Conservation (phyloP, 2,113 vertebrate species). For the Mugil cephalus region DNA sequence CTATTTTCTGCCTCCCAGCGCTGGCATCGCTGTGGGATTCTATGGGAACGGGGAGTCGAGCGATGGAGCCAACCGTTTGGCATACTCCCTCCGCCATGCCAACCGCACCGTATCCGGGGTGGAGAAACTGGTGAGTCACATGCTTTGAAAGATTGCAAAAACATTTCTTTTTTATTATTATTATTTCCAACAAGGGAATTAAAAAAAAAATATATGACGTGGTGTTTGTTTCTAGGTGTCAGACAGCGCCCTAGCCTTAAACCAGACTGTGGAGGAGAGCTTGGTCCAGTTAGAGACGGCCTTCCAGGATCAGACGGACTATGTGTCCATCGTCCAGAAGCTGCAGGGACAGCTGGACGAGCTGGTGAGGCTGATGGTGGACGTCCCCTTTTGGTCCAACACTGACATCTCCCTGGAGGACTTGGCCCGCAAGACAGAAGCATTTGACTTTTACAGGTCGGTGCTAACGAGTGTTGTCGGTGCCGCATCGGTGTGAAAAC, state of each 20-base stretch:
- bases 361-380: conserved; percentile 87
- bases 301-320: conserved; percentile 88
- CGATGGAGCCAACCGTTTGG: conserved; percentile 90
- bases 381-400: conserved; percentile 94
- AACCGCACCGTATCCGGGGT: conserved; percentile 94
- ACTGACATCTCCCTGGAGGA: conserved; percentile 88
- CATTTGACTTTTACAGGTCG: conserved; percentile 96
- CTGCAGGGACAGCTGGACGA: conserved; percentile 90
- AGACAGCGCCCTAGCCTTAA: conserved; percentile 88
- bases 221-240: conserved; percentile 82
- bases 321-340: conserved; percentile 89
- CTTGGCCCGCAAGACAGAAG: conserved; percentile 88
- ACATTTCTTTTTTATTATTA: neutral
- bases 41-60: conserved; percentile 96
- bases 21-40: conserved; percentile 96
- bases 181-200: neutral
- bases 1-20: conserved; percentile 78
- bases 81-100: conserved; percentile 94
- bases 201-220: neutral
- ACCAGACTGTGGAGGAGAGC: conserved; percentile 90
- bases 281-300: conserved; percentile 87
- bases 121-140: conserved; percentile 89
- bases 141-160: neutral
- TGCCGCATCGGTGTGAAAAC: no score
- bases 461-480: conserved; percentile 8